Evolutionary conservation across 2,113 vertebrate species (phyloP), one percentile per base, ranked within the genome.

Genomic region (Upupa epops): DNA sequence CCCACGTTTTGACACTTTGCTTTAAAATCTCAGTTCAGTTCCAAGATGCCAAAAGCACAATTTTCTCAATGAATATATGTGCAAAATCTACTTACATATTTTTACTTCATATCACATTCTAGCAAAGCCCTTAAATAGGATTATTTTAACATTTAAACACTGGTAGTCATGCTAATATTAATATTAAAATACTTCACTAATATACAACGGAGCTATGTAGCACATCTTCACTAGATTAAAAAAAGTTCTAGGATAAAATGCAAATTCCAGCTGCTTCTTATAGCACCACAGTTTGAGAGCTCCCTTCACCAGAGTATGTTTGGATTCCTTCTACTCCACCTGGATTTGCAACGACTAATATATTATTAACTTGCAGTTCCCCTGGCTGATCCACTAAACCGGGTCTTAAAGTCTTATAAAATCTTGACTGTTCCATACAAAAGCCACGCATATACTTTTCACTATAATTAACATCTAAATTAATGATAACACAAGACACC

Each of bases 131-230:
- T 86, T 91, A 96, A 82, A 86, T 63, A 68, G 68, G 40, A 85
- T 90, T 85, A 93, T 83, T 90, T 88, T 77, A 93, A 66, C 88
- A 89, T 79, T 92, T 91, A 81, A 94, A 96, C 93, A 83, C 48
- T 69, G 71, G 58, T 88, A 96, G 45, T 92, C 49, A 20, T 74
- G 28, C 28, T 75, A 76, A 88, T 92, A 78, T 89, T 84, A 89
- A 87, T 89, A 88, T 86, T 75, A 94, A 96, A 96, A 87, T 69
- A 84, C 11, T 73, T 28, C 51, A 76, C n/a, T 83, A 85, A 89
- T 75, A 78, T 78, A 89, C 37, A 55, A 71, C 72, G 91, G 55
- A 87, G 69, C 66, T 60, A 54, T 78, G 48, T 84, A 77, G 91
- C 32, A 80, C 12, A 90, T 69, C n/a, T 81, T 74, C 61, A 64